These are phyloP conservation scores for Turritopsis dohrnii DNA, from an alignment of 30 jellyfish, hydroid and myxozoan species.

Conservation along the genomic window DNA sequence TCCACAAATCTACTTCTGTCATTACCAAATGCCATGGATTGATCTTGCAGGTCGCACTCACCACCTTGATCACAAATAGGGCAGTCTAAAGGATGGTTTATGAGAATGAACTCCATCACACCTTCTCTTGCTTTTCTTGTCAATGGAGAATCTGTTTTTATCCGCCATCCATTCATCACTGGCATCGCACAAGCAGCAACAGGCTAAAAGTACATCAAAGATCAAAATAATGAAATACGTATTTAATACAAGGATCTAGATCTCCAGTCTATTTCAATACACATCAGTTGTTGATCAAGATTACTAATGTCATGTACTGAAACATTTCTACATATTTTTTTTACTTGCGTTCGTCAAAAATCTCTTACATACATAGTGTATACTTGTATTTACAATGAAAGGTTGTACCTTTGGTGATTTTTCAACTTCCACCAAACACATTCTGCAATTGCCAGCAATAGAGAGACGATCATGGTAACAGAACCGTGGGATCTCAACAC, in stretches of 20 bases:
- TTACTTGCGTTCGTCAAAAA: too few relatives aligned
- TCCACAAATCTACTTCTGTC: constrained; percentile 97
- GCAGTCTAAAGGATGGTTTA: constrained; percentile 98
- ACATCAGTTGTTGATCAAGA: too few relatives aligned
- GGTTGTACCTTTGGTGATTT: constrained; percentile 80
- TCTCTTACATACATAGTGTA: background rate
- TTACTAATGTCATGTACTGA: too few relatives aligned
- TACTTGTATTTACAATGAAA: background rate
- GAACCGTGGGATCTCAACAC: constrained; percentile 93
- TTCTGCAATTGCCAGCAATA: constrained; percentile 99
- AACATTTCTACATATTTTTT: too few relatives aligned
- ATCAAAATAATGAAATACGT: too few relatives aligned
- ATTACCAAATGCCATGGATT: constrained; percentile 98
- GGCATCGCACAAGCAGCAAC: constrained; percentile 99
- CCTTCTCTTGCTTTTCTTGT: constrained; percentile 99
- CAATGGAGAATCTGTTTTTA: constrained; percentile 88
- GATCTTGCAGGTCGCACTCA: constrained; percentile 99
- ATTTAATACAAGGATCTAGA: too few relatives aligned
- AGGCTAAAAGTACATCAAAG: constrained; percentile 84
- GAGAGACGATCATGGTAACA: constrained; percentile 95
- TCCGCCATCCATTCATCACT: constrained; percentile 98
- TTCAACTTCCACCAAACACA: constrained; percentile 99
- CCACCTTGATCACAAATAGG: constrained; percentile 99
- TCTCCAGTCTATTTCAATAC: too few relatives aligned
- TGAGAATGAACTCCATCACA: constrained; percentile 95